Evolutionary conservation across 2,888 invertebrate genomes (phyloP).

Genomic region (Idaea straminata): DNA sequence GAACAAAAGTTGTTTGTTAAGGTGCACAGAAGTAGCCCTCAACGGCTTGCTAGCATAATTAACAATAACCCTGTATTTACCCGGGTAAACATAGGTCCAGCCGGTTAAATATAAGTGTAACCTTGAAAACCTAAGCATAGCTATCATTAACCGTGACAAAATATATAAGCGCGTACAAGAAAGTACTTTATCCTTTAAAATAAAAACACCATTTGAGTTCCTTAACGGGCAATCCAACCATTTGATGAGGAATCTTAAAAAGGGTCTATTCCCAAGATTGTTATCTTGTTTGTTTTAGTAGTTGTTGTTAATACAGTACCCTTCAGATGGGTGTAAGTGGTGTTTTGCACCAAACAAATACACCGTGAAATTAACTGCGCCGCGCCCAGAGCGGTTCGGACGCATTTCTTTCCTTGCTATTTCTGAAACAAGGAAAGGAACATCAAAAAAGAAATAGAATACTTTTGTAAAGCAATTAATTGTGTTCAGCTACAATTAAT

Average conservation of each 20-base stretch:
- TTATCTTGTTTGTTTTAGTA: conserved; percentile 37
- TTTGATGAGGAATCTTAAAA: conserved; percentile 28
- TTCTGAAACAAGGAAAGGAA: conserved; percentile 4
- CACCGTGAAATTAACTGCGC: conserved; percentile 67
- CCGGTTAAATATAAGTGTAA: no score
- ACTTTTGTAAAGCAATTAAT: background rate
- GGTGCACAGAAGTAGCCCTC: no score
- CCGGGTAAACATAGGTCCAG: no score
- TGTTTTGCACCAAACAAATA: conserved; percentile 66
- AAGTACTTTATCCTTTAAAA: background rate
- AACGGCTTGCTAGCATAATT: no score
- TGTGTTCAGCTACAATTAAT: background rate
- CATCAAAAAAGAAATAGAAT: background rate
- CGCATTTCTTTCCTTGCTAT: conserved; percentile 28
- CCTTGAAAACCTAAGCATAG: no score
- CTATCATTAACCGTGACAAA: background rate
- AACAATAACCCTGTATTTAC: no score
- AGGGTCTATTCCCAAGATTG: conserved; percentile 38
- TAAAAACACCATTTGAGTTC: background rate
- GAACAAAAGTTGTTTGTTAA: no score
- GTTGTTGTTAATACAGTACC: conserved; percentile 33
- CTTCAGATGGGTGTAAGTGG: conserved; percentile 49
- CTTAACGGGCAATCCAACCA: conserved; percentile 7
- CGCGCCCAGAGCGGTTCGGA: conserved; percentile 50
- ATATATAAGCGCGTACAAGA: background rate